Conservation (phyloP, 2,888 invertebrate genomes). For the Schrankia costaestrigalis region DNA sequence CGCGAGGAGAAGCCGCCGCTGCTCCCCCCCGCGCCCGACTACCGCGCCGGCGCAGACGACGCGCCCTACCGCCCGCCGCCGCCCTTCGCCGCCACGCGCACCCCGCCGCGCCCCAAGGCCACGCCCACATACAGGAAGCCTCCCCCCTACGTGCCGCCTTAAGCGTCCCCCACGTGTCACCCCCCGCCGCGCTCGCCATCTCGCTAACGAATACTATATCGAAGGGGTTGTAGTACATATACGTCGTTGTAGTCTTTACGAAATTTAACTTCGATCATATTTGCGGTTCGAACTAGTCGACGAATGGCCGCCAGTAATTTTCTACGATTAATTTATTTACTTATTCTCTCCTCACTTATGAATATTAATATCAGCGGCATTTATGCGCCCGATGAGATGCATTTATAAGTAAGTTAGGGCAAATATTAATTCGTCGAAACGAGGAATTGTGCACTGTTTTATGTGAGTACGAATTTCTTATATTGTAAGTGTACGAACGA, state of each 20-base stretch:
- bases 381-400: constrained; percentile 24
- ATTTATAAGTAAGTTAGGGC: constrained; percentile 27
- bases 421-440: constrained; percentile 50
- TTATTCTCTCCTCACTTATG: constrained; percentile 14
- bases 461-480: constrained; percentile 68
- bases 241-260: constrained; percentile 16
- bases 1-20: constrained; percentile 97
- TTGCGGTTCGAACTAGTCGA: constrained; percentile 31
- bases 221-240: constrained; percentile 10
- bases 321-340: constrained; percentile 27
- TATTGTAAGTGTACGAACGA: constrained; percentile 41
- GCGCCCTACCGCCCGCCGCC: constrained; percentile 95
- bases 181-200: constrained; percentile 6
- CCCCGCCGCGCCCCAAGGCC: constrained; percentile 89
- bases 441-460: constrained; percentile 73
- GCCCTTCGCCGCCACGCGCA: constrained; percentile 88
- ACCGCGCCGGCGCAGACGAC: constrained; percentile 72
- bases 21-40: constrained; percentile 87
- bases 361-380: constrained; percentile 17
- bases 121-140: constrained; percentile 96
- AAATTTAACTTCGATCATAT: constrained; percentile 18
- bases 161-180: constrained; percentile 64
- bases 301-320: constrained; percentile 20
- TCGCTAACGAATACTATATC: constrained; percentile 14
- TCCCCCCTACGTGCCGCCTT: constrained; percentile 98